phyloP scores from a whole-genome alignment of 2,797 vertebrate species.

The Halcyon chelicuti region DNA sequence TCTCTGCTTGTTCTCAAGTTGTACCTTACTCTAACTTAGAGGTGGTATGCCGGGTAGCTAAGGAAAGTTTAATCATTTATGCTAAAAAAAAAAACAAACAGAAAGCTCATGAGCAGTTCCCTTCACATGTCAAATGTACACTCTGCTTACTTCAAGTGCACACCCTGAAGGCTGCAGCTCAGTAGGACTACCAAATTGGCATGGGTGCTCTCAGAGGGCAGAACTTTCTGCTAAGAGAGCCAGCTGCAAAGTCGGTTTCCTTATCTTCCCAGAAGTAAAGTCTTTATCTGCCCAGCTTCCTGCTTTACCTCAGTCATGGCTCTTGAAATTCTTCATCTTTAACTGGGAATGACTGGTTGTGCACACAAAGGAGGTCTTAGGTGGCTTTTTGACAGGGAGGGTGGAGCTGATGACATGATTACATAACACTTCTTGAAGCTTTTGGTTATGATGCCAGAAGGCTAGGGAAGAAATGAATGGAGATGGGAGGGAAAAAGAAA shows the following conservation, averaged over 20 bases:
- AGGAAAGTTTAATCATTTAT: background rate
- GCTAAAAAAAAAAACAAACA: background rate
- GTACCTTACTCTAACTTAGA: background rate
- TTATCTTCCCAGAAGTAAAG: background rate
- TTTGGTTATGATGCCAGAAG: background rate
- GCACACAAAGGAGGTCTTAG: fast-evolving
- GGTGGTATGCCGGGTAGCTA: background rate
- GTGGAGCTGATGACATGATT: background rate
- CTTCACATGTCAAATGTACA: background rate
- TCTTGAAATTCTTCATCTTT: background rate
- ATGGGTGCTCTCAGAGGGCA: background rate
- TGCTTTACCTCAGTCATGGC: background rate
- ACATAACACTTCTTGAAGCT: too few relatives aligned
- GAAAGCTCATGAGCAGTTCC: background rate
- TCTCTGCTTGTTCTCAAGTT: background rate
- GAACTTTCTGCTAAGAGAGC: background rate
- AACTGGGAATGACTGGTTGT: background rate
- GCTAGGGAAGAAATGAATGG: background rate
- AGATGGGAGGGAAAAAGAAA: background rate
- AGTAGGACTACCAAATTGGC: background rate
- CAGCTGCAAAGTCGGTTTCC: background rate
- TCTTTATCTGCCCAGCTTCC: background rate
- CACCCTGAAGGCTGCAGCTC: background rate
- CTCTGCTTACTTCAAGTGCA: background rate
- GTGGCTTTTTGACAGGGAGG: background rate